Evolutionary conservation across 2,888 invertebrate genomes (phyloP), one percentile per base, ranked within the genome.

Genomic region (Pyrrhia umbra): DNA sequence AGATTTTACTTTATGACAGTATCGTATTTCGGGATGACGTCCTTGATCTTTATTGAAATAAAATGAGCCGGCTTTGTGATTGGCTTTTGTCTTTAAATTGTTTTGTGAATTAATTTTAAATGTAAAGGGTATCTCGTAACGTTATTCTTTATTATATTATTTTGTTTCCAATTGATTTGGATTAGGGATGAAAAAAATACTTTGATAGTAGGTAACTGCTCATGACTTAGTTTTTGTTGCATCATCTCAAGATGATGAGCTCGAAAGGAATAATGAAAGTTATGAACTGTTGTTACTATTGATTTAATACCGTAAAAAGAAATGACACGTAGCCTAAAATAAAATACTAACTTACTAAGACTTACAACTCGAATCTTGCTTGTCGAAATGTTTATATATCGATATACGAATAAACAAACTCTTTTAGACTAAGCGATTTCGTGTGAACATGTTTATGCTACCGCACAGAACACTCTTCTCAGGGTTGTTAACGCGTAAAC

Each of bases 1-100:
- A 34, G 71, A 63, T 72, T 75, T 57, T 50, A 40, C 54, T 63
- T 69, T 75, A 63, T 46, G 64, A 43, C 70, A 50, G 75, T 51
- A 58, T 72, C 57, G 50, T 54, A 39, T 69, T 57, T 63, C 63
- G 63, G 68, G 45, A 20, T 25, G 51, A 65, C 55, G 42, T 39
- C 54, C 40, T 56, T 57, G 25, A 58, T 58, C 57, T 63, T 51
- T 63, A 69, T 47, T 58, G 54, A 25, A 55, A 75, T 58, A 51
- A 55, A 63, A 63, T 63, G 50, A 63, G 46, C 45, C 21, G 30
- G 23, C 20, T 25, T 70, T 43, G 21, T 63, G 71, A 75, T 72
- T 72, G 70, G 50, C 39, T 27, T 51, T 69, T 55, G 40, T 63
- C 46, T 54, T 21, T 52, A 43, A 55, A 27, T 50, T 39, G 56